A percentile compares a stretch with the other conserved stretches of the same genome.
These are phyloP conservation scores for Atherinomorus stipes DNA, from an alignment of 2,113 vertebrate species.

Conservation along the genomic window DNA sequence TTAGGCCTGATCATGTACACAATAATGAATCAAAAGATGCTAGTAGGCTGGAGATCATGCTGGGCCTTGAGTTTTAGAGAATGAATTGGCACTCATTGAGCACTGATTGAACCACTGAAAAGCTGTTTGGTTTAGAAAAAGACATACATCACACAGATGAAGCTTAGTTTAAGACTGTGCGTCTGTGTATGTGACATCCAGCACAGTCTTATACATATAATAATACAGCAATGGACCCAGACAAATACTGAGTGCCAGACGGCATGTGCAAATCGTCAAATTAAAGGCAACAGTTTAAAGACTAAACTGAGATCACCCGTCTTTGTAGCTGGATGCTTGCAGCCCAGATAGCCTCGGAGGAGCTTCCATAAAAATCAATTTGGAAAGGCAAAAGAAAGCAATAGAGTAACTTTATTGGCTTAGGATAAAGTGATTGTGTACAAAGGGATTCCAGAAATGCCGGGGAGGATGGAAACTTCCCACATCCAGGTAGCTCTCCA, in stretches of 20 bases:
- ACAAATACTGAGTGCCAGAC: not conserved
- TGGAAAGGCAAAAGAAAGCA: slow-evolving; percentile 43
- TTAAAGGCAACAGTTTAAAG: slow-evolving; percentile 38
- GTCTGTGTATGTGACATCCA: slow-evolving; percentile 9
- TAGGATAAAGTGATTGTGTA: slow-evolving; percentile 65
- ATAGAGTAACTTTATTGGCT: slow-evolving; percentile 58
- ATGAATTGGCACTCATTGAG: slow-evolving; percentile 59
- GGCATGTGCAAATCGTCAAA: slow-evolving; percentile 20
- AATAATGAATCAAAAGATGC: slow-evolving; percentile 71
- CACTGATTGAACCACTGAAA: slow-evolving; percentile 64
- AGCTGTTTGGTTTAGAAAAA: slow-evolving; percentile 69
- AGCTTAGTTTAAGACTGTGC: slow-evolving; percentile 27
- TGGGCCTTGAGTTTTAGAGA: slow-evolving; percentile 63
- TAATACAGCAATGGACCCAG: not conserved
- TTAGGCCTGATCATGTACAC: slow-evolving; percentile 37
- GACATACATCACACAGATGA: slow-evolving; percentile 65
- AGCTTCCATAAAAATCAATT: slow-evolving; percentile 52
- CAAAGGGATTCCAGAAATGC: slow-evolving; percentile 76
- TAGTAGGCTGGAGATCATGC: slow-evolving; percentile 62
- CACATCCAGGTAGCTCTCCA: slow-evolving; percentile 65
- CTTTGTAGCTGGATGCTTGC: slow-evolving; percentile 39
- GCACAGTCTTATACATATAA: slow-evolving; percentile 2
- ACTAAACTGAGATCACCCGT: slow-evolving; percentile 27
- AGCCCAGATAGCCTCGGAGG: slow-evolving; percentile 36
- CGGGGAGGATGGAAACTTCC: slow-evolving; percentile 54